Evolutionary conservation across 2,797 vertebrate genomes (phyloP), one percentile per base, ranked within the genome.

Genomic region (Arrhamphus sclerolepis): DNA sequence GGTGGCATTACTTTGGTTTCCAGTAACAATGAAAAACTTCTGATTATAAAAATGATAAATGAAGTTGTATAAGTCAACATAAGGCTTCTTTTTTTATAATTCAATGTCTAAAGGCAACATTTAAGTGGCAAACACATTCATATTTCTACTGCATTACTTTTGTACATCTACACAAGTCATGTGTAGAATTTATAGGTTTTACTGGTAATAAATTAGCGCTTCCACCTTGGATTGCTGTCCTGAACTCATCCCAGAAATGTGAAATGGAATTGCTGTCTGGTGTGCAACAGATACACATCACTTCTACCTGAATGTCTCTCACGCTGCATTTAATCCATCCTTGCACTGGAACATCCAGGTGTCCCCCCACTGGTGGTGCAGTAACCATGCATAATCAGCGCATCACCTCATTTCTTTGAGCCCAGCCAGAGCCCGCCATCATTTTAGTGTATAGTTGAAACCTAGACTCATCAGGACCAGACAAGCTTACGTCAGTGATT

Each of bases 391-490:
- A 57, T 1, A 8, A 18, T 7, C 18, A 47, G n/a, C 22, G 31
- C 17, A 55, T 59, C 38, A 29, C 19, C 21, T 41, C 8, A 5
- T 51, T 51, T 56, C 40, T 22, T 44, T 17, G 1, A 49, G 6
- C 39, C 14, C 10, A 28, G 24, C 6, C 31, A 11, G n/a, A 62
- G 46, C 34, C 9, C 31, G 13, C 31, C 8, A 34, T 34, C 31
- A 29, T 56, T 31, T 26, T 51, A 34, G 18, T 40, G 22, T 22
- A 41, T 44, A n/a, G n/a, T 17, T 54, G 52, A 44, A 67, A 26
- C 34, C 38, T n/a, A 6, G 29, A 48, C 31, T 76, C 19, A 29
- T 47, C 6, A 46, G n/a, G 2, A 61, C 21, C 20, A 59, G 10
- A 48, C 9, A 3, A 34, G 31, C 42, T 59, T 2, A 41, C 34